Base-by-base conservation (phyloP, 2,888 invertebrate genomes). In the Malachius bipustulatus region DNA sequence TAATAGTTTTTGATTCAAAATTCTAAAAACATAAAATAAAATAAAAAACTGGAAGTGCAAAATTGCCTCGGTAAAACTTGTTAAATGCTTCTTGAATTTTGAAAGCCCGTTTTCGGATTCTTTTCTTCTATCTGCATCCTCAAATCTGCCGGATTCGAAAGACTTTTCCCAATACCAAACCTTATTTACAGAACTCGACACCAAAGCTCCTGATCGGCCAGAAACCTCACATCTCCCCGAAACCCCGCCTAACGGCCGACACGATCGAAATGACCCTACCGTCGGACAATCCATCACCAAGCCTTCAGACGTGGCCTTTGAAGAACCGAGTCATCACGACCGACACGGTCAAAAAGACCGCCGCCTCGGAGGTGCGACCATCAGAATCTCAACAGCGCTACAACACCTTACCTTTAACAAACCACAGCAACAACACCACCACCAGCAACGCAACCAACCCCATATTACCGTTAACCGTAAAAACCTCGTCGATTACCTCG, bases 211-310 rank as follows among this genome's bases (percentile, higher is more conserved):
- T 65, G 55, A 45, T 65, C 56, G 49, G 69, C 56, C 57, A 60
- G 52, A 57, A 63, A 55, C 56, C 70, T 46, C 55, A 70, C 62
- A 54, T 65, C 48, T 53, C 65, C 47, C 59, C 61, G 42, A 54
- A 71, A 62, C 55, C 61, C 4, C 59, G 62, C 16, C 61, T 67
- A 10, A 58, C 63, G 32, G 24, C 6, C 6, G 79, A 78, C 35
- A 73, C 73, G 1, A 73, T 78, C 47, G 79, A 79, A 52, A 69
- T 74, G 37, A 72, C 70, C 11, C 63, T 74, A 39, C 78, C 78
- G 1, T 69, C 71, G 1, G 78, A 79, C 46, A 66, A 70, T 14
- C 63, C 65, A 27, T 43, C 51, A 6, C 46, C 58, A 3, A 51
- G 64, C 2, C 49, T 69, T 31, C 67, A 69, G 39, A 70, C 73